Conservation (phyloP, 2,113 vertebrate species). For the Neopipo cinnamomea region DNA sequence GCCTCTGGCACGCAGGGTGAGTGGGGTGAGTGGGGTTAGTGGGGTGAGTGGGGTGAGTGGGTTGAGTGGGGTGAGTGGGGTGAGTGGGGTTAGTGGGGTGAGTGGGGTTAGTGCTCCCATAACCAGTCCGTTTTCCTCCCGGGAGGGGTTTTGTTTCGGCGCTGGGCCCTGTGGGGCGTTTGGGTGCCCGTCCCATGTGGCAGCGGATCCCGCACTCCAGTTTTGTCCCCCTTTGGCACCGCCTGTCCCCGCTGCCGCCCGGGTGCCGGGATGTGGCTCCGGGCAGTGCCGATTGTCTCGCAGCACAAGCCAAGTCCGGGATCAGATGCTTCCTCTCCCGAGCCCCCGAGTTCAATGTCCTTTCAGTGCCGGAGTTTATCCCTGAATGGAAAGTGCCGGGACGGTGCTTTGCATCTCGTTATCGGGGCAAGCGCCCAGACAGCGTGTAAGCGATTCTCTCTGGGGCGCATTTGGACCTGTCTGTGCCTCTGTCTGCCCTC, state of each 20-base stretch:
- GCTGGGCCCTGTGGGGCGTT: rapidly evolving
- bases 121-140: rapidly evolving
- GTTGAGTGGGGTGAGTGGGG: too few relatives aligned
- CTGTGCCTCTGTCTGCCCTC: neutral
- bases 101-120: neutral
- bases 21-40: too few relatives aligned
- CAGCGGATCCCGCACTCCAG: neutral
- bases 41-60: too few relatives aligned
- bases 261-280: neutral
- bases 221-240: neutral
- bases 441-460: neutral
- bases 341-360: neutral
- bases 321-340: neutral
- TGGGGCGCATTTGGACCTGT: neutral
- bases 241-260: rapidly evolving
- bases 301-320: neutral
- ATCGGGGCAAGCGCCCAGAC: neutral
- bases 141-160: neutral
- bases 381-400: neutral
- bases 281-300: neutral
- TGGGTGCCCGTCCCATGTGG: neutral
- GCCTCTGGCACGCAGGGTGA: rapidly evolving
- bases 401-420: neutral
- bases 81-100: too few relatives aligned
- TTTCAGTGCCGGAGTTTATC: neutral